phyloP scores from a whole-genome alignment of 2,113 vertebrate species.

The Pardalotus punctatus region DNA sequence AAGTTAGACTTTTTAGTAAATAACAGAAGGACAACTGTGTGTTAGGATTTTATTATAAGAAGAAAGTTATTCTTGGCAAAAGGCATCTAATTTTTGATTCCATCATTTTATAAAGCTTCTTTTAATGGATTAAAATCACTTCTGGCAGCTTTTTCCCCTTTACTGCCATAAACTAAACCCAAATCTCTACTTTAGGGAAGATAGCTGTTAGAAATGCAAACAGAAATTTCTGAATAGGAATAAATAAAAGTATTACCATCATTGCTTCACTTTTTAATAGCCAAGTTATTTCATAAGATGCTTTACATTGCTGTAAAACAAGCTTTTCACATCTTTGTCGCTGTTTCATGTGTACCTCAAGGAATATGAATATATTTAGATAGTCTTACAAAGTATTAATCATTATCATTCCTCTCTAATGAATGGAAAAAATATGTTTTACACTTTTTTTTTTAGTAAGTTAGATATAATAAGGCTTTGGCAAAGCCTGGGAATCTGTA shows the following conservation, averaged over 20 bases:
- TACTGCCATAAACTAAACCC: not conserved
- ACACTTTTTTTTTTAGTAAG: not conserved
- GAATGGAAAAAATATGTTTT: not conserved
- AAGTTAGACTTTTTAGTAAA: not conserved
- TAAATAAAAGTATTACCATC: not conserved
- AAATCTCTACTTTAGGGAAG: not conserved
- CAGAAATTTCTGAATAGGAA: not conserved
- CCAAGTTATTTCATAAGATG: not conserved
- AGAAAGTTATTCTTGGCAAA: not conserved
- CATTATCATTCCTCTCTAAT: not conserved
- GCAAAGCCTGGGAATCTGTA: not conserved
- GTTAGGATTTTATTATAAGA: not conserved
- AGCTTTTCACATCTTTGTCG: not conserved
- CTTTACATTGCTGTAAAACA: not conserved
- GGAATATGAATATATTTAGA: not conserved
- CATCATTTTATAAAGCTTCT: not conserved
- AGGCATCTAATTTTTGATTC: not conserved
- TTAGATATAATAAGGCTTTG: not conserved
- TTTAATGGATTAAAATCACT: constrained; percentile 24
- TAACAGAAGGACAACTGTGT: not conserved
- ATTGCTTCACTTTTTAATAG: not conserved
- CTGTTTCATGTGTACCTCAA: not conserved
- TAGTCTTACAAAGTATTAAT: not conserved
- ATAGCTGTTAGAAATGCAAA: constrained; percentile 8
- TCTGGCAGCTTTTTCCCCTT: not conserved